These are phyloP conservation scores for Dicycla oo DNA, from an alignment of 2,888 invertebrate species.

Conservation along the genomic window DNA sequence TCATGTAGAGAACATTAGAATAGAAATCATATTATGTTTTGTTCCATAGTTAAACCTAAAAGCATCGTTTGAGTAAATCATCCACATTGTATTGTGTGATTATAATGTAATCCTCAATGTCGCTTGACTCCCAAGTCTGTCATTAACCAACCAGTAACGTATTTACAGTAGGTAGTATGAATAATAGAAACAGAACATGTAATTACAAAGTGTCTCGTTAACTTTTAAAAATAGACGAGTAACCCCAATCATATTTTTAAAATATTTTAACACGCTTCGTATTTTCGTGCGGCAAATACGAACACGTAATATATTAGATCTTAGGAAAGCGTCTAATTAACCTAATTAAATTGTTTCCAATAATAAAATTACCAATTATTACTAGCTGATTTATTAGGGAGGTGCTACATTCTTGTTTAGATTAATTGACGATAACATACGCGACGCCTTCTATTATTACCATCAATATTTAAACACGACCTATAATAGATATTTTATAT, in stretches of 20 bases:
- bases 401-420: slow-evolving; percentile 52
- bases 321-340: slow-evolving; percentile 38
- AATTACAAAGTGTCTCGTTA: slow-evolving; percentile 54
- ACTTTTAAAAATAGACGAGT: slow-evolving; percentile 62
- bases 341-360: slow-evolving; percentile 51
- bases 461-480: slow-evolving; percentile 62
- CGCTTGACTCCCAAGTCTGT: slow-evolving; percentile 23
- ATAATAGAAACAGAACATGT: slow-evolving; percentile 49
- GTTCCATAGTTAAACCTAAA: slow-evolving; percentile 27
- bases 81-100: slow-evolving; percentile 32
- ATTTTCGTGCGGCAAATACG: slow-evolving; percentile 22
- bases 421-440: slow-evolving; percentile 61
- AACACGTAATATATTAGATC: slow-evolving; percentile 19
- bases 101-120: slow-evolving; percentile 37
- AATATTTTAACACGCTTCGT: slow-evolving; percentile 40
- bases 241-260: slow-evolving; percentile 65
- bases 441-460: slow-evolving; percentile 61
- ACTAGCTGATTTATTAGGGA: slow-evolving; percentile 35
- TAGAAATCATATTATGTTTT: neutral
- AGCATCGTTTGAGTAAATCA: slow-evolving; percentile 35
- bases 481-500: slow-evolving; percentile 70
- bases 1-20: slow-evolving; percentile 9
- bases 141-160: slow-evolving; percentile 44
- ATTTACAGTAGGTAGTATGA: slow-evolving; percentile 38
- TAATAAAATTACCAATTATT: slow-evolving; percentile 44